Percentiles rank a stretch among this genome's conserved stretches.
Conservation (phyloP, 2,113 vertebrate species). For the Arvicanthis niloticus region DNA sequence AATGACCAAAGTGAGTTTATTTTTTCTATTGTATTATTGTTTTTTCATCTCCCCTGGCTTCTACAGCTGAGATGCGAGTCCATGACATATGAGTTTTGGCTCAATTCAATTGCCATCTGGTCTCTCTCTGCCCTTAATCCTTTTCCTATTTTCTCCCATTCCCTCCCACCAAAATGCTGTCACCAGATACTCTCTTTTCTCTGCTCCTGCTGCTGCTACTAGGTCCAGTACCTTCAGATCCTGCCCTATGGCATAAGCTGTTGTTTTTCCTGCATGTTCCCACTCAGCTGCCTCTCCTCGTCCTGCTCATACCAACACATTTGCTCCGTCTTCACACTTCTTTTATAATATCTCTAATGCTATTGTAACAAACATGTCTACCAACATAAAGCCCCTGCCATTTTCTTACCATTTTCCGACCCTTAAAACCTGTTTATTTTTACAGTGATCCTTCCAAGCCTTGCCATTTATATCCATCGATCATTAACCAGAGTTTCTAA, state of each 20-base stretch:
- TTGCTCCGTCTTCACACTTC: neutral
- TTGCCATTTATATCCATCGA: neutral
- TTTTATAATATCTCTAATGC: neutral
- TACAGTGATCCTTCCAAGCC: neutral
- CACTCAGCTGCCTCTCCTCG: neutral
- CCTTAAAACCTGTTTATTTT: conserved; percentile 8
- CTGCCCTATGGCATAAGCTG: neutral
- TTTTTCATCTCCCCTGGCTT: conserved; percentile 29
- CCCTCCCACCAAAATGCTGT: conserved; percentile 72
- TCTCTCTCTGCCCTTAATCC: conserved; percentile 63
- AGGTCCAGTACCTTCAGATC: neutral
- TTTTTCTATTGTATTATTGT: conserved; percentile 29
- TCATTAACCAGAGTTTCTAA: conserved; percentile 10
- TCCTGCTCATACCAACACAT: neutral
- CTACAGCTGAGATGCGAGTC: conserved; percentile 56
- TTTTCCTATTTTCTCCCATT: conserved; percentile 57
- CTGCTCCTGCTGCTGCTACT: neutral
- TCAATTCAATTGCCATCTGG: conserved; percentile 67
- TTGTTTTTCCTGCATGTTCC: neutral
- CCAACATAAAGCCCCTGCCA: neutral
- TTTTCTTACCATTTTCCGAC: conserved; percentile 28
- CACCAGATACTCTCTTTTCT: conserved; percentile 53
- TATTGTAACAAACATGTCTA: neutral
- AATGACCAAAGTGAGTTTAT: neutral
- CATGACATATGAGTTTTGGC: conserved; percentile 59